Evolutionary conservation across 2,113 vertebrate genomes (phyloP), one percentile per base, ranked within the genome.

Genomic region (Brachypodius melanocephalos): DNA sequence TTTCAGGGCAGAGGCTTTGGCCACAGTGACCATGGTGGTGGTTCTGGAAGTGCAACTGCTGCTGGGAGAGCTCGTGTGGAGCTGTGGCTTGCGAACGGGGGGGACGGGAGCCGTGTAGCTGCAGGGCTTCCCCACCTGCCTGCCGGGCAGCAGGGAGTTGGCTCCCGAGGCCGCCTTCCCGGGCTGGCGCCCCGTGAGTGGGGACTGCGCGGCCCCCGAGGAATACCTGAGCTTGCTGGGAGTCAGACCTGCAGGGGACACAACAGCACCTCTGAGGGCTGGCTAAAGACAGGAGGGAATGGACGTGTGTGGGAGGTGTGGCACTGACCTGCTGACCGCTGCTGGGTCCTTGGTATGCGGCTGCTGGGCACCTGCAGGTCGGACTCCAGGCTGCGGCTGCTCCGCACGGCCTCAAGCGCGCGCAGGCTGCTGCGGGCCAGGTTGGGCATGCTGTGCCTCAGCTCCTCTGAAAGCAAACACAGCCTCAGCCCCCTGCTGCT

Each of bases 391-490:
- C 98, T 99, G 87, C 98, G 98, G 91, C 98, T 99, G 98, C 98
- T 98, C 75, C 98, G 97, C 36, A 99, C 98, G 4, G 99, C 98
- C 89, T 98, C 98, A 89, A 99, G 89, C 26, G 98, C 97, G 24
- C 98, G 98, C 49, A 99, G 98, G 93, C 98, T 98, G 71, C 98
- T 98, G 95, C 98, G 98, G 83, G 98, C 98, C 97, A 99, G 96
- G 93, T 99, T 99, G 93, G 99, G 99, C 98, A 99, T 99, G 97
- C 98, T 99, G 97, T 98, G 98, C 51, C 98, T 97, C 96, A 99
- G 97, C 95, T 99, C 99, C 95, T 99, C 99, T 99, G 98, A 15
- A 95, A 96, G 14, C 18, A 29, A 94, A 71, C 74, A 51, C 43
- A 31, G 24, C 26, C 48, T 49, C 81, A 36, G 12, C 36, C 31